phyloP scores from a whole-genome alignment of 2,797 vertebrate genomes.

The Rhadinocentrus ornatus region DNA sequence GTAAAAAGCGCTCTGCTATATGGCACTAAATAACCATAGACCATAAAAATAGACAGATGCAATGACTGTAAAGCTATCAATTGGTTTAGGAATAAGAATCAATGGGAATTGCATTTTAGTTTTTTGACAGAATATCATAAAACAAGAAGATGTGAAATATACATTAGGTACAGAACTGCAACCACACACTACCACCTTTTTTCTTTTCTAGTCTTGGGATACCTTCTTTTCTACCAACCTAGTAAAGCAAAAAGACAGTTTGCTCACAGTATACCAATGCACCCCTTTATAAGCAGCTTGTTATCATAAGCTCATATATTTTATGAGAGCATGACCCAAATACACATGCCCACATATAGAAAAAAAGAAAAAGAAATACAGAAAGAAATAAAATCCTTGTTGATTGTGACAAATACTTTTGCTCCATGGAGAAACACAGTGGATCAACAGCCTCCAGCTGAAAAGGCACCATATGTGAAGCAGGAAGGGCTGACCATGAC shows the following conservation, averaged over 20 bases:
- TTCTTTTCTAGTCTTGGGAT: neutral
- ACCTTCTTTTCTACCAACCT: neutral
- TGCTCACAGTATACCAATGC: neutral
- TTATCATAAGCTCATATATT: neutral
- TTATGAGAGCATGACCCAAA: slow-evolving; percentile 3
- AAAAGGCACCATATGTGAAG: slow-evolving; percentile 31
- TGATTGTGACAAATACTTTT: slow-evolving; percentile 42
- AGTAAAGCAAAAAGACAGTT: neutral
- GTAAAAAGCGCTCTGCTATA: neutral
- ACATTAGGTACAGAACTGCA: neutral
- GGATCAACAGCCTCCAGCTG: slow-evolving; percentile 49
- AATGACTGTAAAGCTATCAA: too few relatives aligned
- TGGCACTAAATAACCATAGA: neutral
- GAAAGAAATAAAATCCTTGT: slow-evolving; percentile 12
- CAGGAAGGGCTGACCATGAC: slow-evolving; percentile 41
- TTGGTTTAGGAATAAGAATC: too few relatives aligned
- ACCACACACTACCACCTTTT: neutral
- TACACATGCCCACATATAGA: neutral
- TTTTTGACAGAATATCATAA: neutral
- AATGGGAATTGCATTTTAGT: too few relatives aligned
- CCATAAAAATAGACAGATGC: neutral
- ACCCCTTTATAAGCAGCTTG: slow-evolving; percentile 4
- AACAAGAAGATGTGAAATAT: neutral
- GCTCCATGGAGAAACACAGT: slow-evolving; percentile 37
- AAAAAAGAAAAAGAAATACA: neutral